Conservation (phyloP, 1,140 invertebrate genomes). For the Macrobrachium nipponense region DNA sequence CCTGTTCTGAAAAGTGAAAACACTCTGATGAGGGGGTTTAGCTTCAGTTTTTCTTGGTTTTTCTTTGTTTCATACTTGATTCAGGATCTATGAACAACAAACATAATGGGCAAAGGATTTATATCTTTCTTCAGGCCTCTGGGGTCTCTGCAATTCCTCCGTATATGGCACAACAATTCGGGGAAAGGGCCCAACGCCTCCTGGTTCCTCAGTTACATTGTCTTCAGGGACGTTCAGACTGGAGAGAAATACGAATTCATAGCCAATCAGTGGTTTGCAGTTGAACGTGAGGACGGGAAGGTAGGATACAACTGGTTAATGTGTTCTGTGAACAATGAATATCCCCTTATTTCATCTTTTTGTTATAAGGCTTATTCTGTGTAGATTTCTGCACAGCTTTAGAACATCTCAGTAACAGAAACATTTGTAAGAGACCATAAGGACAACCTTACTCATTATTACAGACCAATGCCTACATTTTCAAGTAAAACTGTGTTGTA, state of each 20-base stretch:
- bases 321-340: too few relatives aligned
- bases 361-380: too few relatives aligned
- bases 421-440: too few relatives aligned
- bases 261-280: constrained; percentile 72
- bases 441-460: too few relatives aligned
- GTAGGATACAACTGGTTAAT: constrained; percentile 18
- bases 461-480: too few relatives aligned
- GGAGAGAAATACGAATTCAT: constrained; percentile 71
- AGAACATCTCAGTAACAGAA: too few relatives aligned
- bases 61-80: too few relatives aligned
- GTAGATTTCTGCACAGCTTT: too few relatives aligned
- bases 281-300: constrained; percentile 70
- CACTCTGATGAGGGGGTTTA: background rate
- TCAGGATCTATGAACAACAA: too few relatives aligned
- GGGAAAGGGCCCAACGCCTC: constrained; percentile 71
- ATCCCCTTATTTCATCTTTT: background rate
- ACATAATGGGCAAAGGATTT: too few relatives aligned
- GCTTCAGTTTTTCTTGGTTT: background rate
- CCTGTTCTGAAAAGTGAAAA: too few relatives aligned
- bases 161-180: constrained; percentile 73
- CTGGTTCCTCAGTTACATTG: constrained; percentile 71
- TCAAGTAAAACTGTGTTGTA: too few relatives aligned
- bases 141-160: constrained; percentile 70
- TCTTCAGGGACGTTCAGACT: constrained; percentile 72
- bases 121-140: constrained; percentile 66